A percentile compares a stretch with the other conserved stretches of the same genome.
These are phyloP conservation scores for Crematogaster levior DNA, from an alignment of 2,888 invertebrate species.

Conservation along the genomic window DNA sequence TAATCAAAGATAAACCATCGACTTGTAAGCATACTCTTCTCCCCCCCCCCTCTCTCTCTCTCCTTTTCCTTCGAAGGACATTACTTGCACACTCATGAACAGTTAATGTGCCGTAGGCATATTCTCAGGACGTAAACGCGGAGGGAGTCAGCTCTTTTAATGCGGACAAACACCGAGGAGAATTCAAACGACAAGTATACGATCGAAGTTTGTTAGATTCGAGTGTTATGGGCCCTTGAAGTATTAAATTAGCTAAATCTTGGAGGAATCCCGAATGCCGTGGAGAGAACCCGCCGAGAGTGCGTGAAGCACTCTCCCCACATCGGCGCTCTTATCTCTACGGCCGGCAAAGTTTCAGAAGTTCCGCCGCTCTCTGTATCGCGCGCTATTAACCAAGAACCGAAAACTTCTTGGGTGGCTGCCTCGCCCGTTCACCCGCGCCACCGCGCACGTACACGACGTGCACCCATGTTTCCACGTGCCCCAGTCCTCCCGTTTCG, in stretches of 20 bases:
- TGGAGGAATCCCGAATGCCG: constrained; percentile 33
- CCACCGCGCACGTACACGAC: constrained; percentile 29
- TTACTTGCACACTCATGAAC: background rate
- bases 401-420: constrained; percentile 82
- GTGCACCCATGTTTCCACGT: constrained; percentile 61
- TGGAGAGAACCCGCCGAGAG: constrained; percentile 27
- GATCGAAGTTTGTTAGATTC: constrained; percentile 50
- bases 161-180: constrained; percentile 11
- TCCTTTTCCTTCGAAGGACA: background rate
- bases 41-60: background rate
- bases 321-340: constrained; percentile 62
- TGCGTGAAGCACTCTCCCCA: constrained; percentile 50
- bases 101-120: constrained; percentile 4
- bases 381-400: constrained; percentile 82
- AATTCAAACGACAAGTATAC: constrained; percentile 22
- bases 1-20: background rate
- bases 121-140: constrained; percentile 9
- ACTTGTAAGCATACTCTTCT: background rate
- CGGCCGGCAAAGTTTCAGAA: constrained; percentile 63
- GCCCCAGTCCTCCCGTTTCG: constrained; percentile 60
- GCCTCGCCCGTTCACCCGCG: constrained; percentile 41
- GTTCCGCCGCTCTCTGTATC: constrained; percentile 70
- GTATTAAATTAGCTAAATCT: constrained; percentile 48
- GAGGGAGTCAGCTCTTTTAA: constrained; percentile 7
- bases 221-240: constrained; percentile 23